A percentile compares a stretch with the other conserved stretches of the same genome.
Evolutionary conservation across 2,888 invertebrate species (phyloP).

Genomic region (Idaea straminata): DNA sequence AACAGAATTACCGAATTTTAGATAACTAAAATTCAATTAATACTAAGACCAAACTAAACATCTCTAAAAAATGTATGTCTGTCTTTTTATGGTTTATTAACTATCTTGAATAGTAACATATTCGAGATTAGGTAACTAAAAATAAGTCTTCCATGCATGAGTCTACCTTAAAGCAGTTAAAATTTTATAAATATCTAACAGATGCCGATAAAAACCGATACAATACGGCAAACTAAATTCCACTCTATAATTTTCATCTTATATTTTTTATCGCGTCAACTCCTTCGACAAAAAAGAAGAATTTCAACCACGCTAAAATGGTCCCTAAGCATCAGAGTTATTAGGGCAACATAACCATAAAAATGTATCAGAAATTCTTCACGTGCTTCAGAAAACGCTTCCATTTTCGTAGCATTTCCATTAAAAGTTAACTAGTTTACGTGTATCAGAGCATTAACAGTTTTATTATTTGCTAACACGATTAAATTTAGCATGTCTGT

Average conservation of each 20-base stretch:
- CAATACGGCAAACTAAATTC: slow-evolving; percentile 49
- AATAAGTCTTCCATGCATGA: not conserved
- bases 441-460: not conserved
- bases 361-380: slow-evolving; percentile 65
- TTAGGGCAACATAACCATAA: slow-evolving; percentile 64
- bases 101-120: not conserved
- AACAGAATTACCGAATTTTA: no score
- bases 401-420: slow-evolving; percentile 57
- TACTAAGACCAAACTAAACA: no score
- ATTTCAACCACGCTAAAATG: slow-evolving; percentile 75
- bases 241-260: slow-evolving; percentile 44
- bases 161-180: not conserved
- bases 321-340: slow-evolving; percentile 72
- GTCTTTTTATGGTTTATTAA: not conserved
- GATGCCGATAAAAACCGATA: slow-evolving; percentile 47
- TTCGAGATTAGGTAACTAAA: not conserved
- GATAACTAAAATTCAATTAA: no score
- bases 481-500: slow-evolving; percentile 23
- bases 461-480: not conserved
- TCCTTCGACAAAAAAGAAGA: slow-evolving; percentile 55
- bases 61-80: not conserved
- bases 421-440: slow-evolving; percentile 24
- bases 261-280: slow-evolving; percentile 49
- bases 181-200: slow-evolving; percentile 16
- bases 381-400: slow-evolving; percentile 57